Evolutionary conservation across 2,797 vertebrate genomes (phyloP).

Genomic region (Rhinatrema bivittatum): DNA sequence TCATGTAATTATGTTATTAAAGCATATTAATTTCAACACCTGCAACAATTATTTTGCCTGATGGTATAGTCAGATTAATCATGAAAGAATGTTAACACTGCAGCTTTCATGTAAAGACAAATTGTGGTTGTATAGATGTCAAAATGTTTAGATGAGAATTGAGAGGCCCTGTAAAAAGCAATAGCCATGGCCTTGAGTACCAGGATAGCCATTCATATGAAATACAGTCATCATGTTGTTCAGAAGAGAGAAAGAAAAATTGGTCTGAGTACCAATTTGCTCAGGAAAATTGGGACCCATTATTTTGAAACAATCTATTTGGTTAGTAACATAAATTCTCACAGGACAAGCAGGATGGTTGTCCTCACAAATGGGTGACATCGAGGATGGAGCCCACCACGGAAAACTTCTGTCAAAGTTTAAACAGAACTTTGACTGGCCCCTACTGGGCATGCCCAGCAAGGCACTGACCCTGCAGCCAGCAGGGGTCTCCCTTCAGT

Average conservation of each 20-base stretch:
- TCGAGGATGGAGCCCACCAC: no score
- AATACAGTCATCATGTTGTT: conserved; percentile 31
- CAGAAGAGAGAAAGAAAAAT: conserved; percentile 44
- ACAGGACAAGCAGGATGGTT: no score
- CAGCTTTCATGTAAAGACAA: conserved; percentile 10
- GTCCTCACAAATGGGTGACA: no score
- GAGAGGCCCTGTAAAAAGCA: conserved; percentile 13
- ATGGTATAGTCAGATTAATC: conserved; percentile 19
- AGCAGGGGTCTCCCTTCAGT: no score
- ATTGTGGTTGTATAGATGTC: conserved; percentile 15
- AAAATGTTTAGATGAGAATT: conserved; percentile 7
- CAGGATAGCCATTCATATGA: conserved; percentile 23
- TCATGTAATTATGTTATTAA: conserved; percentile 12
- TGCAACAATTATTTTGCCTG: conserved; percentile 8
- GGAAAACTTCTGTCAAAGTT: no score
- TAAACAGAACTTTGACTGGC: no score
- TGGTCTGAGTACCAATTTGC: conserved; percentile 27
- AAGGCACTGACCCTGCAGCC: no score
- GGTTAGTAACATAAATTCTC: conserved; percentile 48
- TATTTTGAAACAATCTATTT: conserved; percentile 61
- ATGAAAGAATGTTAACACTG: not conserved
- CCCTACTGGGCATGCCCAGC: no score
- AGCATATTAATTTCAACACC: conserved; percentile 15
- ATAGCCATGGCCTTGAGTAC: conserved; percentile 31
- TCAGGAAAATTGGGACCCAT: conserved; percentile 36